Conservation (phyloP, 2,888 invertebrate genomes). For the Alsophila aescularia region DNA sequence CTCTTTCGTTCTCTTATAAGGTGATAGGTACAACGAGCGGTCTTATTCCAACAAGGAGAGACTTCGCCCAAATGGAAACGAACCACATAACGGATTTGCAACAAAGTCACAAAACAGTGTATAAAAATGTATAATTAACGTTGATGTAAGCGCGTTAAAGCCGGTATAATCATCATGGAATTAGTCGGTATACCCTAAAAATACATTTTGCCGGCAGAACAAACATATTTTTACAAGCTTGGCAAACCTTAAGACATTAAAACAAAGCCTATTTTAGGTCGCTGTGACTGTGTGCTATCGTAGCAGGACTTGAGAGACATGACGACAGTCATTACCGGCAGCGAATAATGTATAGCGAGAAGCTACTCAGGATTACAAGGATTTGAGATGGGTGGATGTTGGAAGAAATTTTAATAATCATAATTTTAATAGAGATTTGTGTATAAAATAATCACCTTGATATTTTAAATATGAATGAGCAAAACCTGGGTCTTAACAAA, state of each 20-base stretch:
- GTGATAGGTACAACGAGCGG: too few species aligned
- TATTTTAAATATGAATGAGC: too few species aligned
- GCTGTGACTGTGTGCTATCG: not conserved
- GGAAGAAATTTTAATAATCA: slow-evolving; percentile 2
- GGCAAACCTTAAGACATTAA: not conserved
- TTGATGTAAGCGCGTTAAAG: slow-evolving; percentile 21
- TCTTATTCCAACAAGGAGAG: not conserved
- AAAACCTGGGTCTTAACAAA: too few species aligned
- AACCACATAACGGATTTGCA: slow-evolving; percentile 7
- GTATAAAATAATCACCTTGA: too few species aligned
- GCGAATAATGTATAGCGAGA: slow-evolving; percentile 2
- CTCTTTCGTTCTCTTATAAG: too few species aligned
- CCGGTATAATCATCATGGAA: slow-evolving; percentile 24
- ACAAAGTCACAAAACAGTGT: slow-evolving; percentile 17
- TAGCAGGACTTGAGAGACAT: not conserved
- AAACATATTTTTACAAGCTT: not conserved
- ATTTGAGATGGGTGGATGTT: not conserved
- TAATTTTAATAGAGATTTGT: too few species aligned
- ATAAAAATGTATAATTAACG: slow-evolving; percentile 19
- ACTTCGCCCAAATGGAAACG: not conserved
- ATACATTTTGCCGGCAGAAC: slow-evolving; percentile 6
- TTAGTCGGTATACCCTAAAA: slow-evolving; percentile 16
- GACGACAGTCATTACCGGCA: slow-evolving; percentile 9
- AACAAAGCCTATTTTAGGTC: not conserved
- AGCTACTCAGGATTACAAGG: slow-evolving; percentile 2